Evolutionary conservation across 2,797 vertebrate genomes (phyloP).

Genomic region (Perdix hodgsoniae): DNA sequence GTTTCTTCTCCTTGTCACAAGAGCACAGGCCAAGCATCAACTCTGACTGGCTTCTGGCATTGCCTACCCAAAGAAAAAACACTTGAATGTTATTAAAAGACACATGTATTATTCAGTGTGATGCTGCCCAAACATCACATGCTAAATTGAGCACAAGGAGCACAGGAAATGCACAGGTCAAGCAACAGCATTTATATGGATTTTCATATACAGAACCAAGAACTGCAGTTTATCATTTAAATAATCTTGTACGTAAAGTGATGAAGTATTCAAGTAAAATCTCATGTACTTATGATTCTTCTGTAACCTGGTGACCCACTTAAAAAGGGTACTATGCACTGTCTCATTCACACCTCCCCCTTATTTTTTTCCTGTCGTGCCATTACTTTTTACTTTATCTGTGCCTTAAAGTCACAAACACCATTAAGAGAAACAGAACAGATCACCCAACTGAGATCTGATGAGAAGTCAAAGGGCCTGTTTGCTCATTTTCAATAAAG

Average conservation of each 20-base stretch:
- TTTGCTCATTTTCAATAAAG: not conserved
- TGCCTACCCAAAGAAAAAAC: conserved; percentile 14
- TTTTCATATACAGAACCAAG: not conserved
- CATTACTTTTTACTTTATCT: not conserved
- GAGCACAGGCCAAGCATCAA: not conserved
- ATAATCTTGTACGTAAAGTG: not conserved
- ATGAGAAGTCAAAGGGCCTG: not conserved
- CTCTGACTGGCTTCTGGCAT: not conserved
- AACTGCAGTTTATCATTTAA: not conserved
- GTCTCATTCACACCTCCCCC: not conserved
- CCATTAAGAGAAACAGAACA: not conserved
- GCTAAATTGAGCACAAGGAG: not conserved
- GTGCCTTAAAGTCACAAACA: not conserved
- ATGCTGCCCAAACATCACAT: conserved; percentile 11
- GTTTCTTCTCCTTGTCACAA: not conserved
- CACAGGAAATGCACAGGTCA: conserved; percentile 25
- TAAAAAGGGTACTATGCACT: not conserved
- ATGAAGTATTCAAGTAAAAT: not conserved
- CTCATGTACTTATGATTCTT: not conserved
- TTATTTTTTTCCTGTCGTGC: not conserved
- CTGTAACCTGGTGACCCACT: not conserved
- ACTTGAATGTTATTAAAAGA: conserved; percentile 41
- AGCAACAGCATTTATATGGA: not conserved
- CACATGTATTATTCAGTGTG: conserved; percentile 41
- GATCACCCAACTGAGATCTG: not conserved